Evolutionary conservation across 2,113 vertebrate genomes (phyloP).

Genomic region (Apistogramma diplotaenia): DNA sequence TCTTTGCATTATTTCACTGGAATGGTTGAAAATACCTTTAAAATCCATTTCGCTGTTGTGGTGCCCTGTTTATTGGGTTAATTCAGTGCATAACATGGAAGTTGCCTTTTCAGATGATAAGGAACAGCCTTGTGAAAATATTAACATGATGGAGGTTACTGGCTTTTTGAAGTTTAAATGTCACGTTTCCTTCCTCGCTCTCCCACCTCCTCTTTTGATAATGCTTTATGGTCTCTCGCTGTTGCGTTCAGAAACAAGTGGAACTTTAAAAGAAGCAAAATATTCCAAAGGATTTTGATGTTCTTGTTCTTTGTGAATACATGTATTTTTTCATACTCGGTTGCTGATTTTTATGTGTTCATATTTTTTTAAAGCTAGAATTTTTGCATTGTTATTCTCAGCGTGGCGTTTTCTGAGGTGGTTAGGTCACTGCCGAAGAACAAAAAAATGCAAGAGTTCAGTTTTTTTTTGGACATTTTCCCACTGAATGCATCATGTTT

Average conservation of each 20-base stretch:
- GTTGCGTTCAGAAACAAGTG: neutral
- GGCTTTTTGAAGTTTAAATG: neutral
- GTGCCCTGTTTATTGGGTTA: neutral
- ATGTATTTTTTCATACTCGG: neutral
- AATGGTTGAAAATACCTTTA: neutral
- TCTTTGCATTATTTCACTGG: neutral
- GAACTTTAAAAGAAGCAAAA: neutral
- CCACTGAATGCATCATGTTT: neutral
- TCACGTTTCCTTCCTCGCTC: neutral
- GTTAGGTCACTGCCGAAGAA: neutral
- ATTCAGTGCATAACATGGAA: neutral
- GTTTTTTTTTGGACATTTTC: neutral
- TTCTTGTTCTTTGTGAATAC: no score
- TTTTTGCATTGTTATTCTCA: no score
- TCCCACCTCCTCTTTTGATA: neutral
- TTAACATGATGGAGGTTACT: neutral
- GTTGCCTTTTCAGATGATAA: neutral
- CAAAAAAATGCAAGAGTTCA: neutral
- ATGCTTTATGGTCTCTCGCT: neutral
- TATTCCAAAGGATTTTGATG: no score
- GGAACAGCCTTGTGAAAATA: neutral
- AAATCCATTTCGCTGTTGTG: neutral
- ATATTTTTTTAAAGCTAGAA: neutral
- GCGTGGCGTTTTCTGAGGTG: no score
- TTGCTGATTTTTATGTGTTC: neutral